Conservation (phyloP, 1,140 invertebrate genomes). For the Leucophenga varia region DNA sequence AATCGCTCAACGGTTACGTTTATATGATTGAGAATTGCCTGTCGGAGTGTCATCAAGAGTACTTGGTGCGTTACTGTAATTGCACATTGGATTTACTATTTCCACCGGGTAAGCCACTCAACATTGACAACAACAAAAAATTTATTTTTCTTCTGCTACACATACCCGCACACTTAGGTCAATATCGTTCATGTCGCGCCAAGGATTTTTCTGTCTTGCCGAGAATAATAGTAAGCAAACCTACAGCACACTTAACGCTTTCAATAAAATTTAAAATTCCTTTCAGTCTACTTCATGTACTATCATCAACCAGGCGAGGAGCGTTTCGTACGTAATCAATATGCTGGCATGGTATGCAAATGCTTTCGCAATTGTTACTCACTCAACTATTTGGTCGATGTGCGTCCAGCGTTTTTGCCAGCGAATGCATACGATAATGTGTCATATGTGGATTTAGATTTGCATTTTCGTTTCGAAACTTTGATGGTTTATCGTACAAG, state of each 20-base stretch:
- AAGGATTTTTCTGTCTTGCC: constrained; percentile 42
- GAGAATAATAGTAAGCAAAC: constrained; percentile 46
- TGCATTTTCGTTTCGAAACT: constrained; percentile 46
- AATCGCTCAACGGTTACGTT: constrained; percentile 37
- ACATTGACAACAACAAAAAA: too few species aligned
- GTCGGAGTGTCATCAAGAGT: constrained; percentile 50
- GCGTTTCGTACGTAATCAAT: constrained; percentile 31
- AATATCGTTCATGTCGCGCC: constrained; percentile 38
- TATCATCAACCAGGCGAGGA: constrained; percentile 38
- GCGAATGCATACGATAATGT: constrained; percentile 31
- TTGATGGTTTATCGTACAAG: constrained; percentile 49
- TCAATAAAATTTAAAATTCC: too few species aligned
- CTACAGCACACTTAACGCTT: too few species aligned
- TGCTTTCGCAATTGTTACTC: constrained; percentile 52
- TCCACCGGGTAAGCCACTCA: constrained; percentile 45
- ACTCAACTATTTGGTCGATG: constrained; percentile 46
- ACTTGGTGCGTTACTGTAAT: constrained; percentile 47
- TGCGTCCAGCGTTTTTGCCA: constrained; percentile 42
- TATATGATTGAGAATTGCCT: constrained; percentile 54
- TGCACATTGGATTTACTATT: constrained; percentile 52
- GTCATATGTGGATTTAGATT: constrained; percentile 46
- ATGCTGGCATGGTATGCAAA: constrained; percentile 44
- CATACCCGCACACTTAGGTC: constrained; percentile 18
- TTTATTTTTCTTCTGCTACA: not conserved
- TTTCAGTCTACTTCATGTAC: constrained; percentile 15